Conservation (phyloP, 1,140 invertebrate species). For the Zaprionus davidi region DNA sequence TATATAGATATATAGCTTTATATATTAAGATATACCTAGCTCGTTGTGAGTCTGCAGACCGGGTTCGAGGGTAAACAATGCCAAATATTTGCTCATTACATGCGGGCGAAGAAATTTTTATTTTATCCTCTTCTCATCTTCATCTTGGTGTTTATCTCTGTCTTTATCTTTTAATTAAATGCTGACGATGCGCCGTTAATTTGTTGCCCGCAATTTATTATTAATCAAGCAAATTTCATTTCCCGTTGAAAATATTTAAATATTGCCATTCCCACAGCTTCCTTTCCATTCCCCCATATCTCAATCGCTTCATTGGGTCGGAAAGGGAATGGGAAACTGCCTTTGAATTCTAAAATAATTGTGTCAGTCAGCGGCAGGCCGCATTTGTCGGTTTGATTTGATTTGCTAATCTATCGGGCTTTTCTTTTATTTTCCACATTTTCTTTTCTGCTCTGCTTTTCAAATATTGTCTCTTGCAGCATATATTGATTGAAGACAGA, state of each 20-base stretch:
- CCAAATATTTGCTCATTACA: conserved; percentile 80
- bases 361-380: conserved; percentile 51
- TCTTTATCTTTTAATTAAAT: conserved; percentile 76
- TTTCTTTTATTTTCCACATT: conserved; percentile 9
- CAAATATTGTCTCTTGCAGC: conserved; percentile 5
- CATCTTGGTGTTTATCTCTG: conserved; percentile 6
- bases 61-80: conserved; percentile 52
- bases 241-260: conserved; percentile 51
- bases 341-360: conserved; percentile 39
- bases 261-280: conserved; percentile 11
- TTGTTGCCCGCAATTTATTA: conserved; percentile 45
- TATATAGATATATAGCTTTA: not conserved
- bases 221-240: conserved; percentile 75
- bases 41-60: conserved; percentile 46
- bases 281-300: not conserved
- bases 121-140: not conserved
- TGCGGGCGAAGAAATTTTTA: not conserved
- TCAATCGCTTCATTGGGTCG: conserved; percentile 39
- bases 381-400: conserved; percentile 59
- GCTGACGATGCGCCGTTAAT: conserved; percentile 38
- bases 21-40: conserved; percentile 18
- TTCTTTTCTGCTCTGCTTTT: not conserved
- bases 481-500: not conserved
- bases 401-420: conserved; percentile 70
- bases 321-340: conserved; percentile 26